Evolutionary conservation across 2,797 vertebrate genomes (phyloP).

Genomic region (Chrosomus eos): DNA sequence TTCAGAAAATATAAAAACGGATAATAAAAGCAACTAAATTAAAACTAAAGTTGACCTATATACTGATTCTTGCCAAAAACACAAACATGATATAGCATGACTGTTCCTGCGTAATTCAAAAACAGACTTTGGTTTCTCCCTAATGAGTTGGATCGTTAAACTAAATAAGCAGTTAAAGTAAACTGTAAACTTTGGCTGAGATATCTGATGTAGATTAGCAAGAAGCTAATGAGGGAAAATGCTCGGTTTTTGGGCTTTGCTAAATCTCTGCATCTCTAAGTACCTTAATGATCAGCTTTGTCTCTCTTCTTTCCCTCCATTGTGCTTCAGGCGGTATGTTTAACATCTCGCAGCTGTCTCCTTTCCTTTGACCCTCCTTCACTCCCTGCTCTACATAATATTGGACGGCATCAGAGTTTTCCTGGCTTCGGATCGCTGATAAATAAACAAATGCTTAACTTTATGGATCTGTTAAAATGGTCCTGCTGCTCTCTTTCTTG

Average conservation of each 20-base stretch:
- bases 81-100: background rate
- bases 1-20: background rate
- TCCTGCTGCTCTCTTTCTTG: conserved; percentile 37
- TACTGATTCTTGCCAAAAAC: background rate
- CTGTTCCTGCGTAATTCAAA: background rate
- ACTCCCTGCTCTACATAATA: conserved; percentile 47
- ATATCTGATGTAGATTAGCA: conserved; percentile 50
- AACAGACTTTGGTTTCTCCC: background rate
- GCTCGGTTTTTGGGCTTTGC: background rate
- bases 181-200: conserved; percentile 48
- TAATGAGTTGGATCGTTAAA: conserved; percentile 42
- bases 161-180: conserved; percentile 42
- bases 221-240: conserved; percentile 51
- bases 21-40: background rate
- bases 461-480: conserved; percentile 53
- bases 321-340: conserved; percentile 28
- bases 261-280: conserved; percentile 29
- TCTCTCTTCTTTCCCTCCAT: conserved; percentile 18
- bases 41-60: background rate
- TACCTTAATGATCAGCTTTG: conserved; percentile 24
- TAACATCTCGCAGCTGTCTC: conserved; percentile 53
- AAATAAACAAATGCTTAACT: conserved; percentile 62
- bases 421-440: conserved; percentile 54
- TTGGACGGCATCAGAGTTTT: conserved; percentile 56
- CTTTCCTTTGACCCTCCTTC: conserved; percentile 22